Base-by-base conservation (phyloP, 2,113 vertebrate genomes). In the Mus pahari region DNA sequence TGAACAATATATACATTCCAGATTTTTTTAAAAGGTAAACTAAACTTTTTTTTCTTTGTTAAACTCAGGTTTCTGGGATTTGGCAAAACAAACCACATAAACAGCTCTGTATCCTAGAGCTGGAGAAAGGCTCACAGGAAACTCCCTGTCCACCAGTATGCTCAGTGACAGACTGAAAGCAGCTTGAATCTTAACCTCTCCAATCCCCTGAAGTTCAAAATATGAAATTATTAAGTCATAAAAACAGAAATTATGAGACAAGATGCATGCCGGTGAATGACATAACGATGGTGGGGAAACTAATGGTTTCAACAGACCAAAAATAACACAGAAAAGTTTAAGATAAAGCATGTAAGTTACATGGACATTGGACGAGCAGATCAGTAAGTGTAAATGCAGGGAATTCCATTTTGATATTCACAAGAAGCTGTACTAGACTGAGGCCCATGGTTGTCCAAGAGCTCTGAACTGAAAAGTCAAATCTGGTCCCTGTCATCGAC, bases 31-130 rank as follows among this genome's bases (percentile, higher is more conserved):
- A 14, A 68, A 87, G 1, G 3, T 53, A 53, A n/a, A n/a, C 66
- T 36, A 66, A 36, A 78, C 42, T 1, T 53, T 81, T n/a, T n/a
- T 53, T 48, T 31, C 73, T 89, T 73, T 86, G 90, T 64, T 4
- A 31, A 60, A 88, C 42, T 66, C 9, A 3, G 28, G 5, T 7
- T 82, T 95, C 60, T 71, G 66, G 53, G 66, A 84, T 89, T 83
- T 33, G 33, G 36, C 68, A 89, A 55, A 55, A 55, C 53, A 55
- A 94, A 91, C 9, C 83, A 92, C 55, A 91, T 60, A 86, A 82
- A 28, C 90, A 83, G 66, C 26, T 94, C 74, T 96, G 68, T 73
- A 83, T 53, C 20, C 66, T 42, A 60, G 64, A 92, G 50, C 77
- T 79, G 7, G 70, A 93, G 74, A 60, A 58, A 53, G 6, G 2